phyloP scores from a whole-genome alignment of 2,888 invertebrate genomes.

The Dicycla oo region DNA sequence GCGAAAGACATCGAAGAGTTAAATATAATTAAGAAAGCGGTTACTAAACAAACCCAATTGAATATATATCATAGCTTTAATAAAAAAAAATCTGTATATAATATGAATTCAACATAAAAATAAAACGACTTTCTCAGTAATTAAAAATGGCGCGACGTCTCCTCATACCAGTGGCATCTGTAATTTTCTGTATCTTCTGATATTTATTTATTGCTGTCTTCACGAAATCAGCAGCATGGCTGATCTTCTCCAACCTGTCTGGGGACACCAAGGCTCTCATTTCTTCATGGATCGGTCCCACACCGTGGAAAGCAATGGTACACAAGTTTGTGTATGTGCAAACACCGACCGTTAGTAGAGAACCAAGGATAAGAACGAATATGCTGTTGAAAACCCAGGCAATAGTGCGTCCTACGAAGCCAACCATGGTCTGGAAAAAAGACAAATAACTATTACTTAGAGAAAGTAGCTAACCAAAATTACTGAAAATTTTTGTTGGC shows the following conservation, averaged over 20 bases:
- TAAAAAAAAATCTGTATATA: conserved; percentile 49
- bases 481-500: too few species aligned
- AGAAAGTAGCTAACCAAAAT: not conserved
- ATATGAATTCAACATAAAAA: conserved; percentile 17
- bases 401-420: conserved; percentile 80
- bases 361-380: conserved; percentile 88
- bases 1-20: not conserved
- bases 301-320: conserved; percentile 90
- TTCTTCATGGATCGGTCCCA: conserved; percentile 90
- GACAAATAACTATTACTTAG: not conserved
- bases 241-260: conserved; percentile 91
- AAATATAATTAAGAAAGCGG: not conserved
- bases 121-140: conserved; percentile 20
- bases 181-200: conserved; percentile 83
- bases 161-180: conserved; percentile 68
- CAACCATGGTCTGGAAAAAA: conserved; percentile 81
- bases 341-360: conserved; percentile 83
- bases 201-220: conserved; percentile 92
- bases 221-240: conserved; percentile 90
- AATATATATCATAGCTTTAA: conserved; percentile 25
- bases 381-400: conserved; percentile 82
- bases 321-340: conserved; percentile 92
- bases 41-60: conserved; percentile 9
- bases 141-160: conserved; percentile 73
- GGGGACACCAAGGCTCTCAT: conserved; percentile 90